phyloP scores from a whole-genome alignment of 2,113 vertebrate genomes.

The Gnathonemus echidnorhynchus region DNA sequence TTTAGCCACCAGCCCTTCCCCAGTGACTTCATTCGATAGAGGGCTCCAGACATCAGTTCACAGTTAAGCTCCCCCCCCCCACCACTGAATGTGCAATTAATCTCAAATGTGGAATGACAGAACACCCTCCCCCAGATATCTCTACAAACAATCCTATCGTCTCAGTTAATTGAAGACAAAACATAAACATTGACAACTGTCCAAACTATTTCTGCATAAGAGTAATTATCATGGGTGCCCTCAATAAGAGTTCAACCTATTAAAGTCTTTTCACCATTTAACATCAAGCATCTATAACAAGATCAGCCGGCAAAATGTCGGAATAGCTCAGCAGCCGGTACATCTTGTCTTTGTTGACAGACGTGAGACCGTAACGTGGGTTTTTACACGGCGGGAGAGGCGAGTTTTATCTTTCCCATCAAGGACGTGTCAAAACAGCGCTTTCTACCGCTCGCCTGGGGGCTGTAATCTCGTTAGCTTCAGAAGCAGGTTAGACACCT shows the following conservation, averaged over 20 bases:
- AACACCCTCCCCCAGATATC: neutral
- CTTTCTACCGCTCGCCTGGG: neutral
- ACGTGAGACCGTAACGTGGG: neutral
- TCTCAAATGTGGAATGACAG: slow-evolving; percentile 27
- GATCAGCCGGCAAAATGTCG: neutral
- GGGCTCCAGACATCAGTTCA: slow-evolving; percentile 35
- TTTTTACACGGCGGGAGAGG: neutral
- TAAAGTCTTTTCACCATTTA: neutral
- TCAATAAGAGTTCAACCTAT: neutral
- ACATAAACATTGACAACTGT: neutral
- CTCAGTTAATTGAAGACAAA: neutral
- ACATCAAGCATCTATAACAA: neutral
- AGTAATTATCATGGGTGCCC: neutral
- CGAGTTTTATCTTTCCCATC: slow-evolving; percentile 1
- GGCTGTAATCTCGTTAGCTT: slow-evolving; percentile 10
- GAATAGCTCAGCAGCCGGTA: neutral
- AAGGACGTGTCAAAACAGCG: neutral
- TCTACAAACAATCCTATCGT: neutral
- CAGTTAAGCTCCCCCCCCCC: slow-evolving; percentile 24
- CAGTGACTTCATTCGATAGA: slow-evolving; percentile 28
- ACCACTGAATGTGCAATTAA: slow-evolving; percentile 30
- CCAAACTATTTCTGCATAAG: neutral
- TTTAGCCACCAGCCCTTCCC: slow-evolving; percentile 19
- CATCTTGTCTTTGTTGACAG: neutral
- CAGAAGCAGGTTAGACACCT: neutral